These are phyloP conservation scores for Drosophila biarmipes DNA, from an alignment of 1,140 invertebrate species.

Conservation along the genomic window DNA sequence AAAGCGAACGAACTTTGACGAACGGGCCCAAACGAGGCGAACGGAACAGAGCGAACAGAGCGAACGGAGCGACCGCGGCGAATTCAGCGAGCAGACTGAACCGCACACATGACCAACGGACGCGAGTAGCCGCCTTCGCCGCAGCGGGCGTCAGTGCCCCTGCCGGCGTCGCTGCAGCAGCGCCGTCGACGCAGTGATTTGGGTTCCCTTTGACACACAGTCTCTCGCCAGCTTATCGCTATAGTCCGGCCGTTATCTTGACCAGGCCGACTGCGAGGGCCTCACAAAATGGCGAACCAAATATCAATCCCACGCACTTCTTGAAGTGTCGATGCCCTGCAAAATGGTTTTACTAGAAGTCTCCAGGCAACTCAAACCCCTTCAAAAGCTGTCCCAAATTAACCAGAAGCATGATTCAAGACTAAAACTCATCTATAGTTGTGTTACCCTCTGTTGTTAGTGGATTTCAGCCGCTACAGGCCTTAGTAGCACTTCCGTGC, in stretches of 20 bases:
- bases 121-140: constrained; percentile 36
- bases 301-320: background rate
- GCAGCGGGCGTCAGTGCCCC: constrained; percentile 19
- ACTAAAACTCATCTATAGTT: too few relatives aligned
- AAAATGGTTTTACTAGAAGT: background rate
- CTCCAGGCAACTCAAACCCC: background rate
- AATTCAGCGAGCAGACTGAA: constrained; percentile 77
- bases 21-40: constrained; percentile 48
- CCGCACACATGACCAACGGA: constrained; percentile 57
- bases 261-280: constrained; percentile 33
- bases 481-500: too few relatives aligned
- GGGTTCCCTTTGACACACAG: constrained; percentile 62
- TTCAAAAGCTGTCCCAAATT: background rate
- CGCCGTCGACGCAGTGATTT: constrained; percentile 59
- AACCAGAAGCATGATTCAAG: background rate
- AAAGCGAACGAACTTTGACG: constrained; percentile 37
- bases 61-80: constrained; percentile 62
- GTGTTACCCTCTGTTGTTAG: too few relatives aligned
- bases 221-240: constrained; percentile 58
- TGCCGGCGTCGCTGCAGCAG: constrained; percentile 11
- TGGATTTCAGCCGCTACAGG: too few relatives aligned
- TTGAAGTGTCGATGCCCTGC: background rate
- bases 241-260: constrained; percentile 54
- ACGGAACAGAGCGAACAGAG: constrained; percentile 26
- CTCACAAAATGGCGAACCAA: constrained; percentile 23